Evolutionary conservation across 2,113 vertebrate species (phyloP), one percentile per base, ranked within the genome.

Genomic region (Pollimyrus isidori): DNA sequence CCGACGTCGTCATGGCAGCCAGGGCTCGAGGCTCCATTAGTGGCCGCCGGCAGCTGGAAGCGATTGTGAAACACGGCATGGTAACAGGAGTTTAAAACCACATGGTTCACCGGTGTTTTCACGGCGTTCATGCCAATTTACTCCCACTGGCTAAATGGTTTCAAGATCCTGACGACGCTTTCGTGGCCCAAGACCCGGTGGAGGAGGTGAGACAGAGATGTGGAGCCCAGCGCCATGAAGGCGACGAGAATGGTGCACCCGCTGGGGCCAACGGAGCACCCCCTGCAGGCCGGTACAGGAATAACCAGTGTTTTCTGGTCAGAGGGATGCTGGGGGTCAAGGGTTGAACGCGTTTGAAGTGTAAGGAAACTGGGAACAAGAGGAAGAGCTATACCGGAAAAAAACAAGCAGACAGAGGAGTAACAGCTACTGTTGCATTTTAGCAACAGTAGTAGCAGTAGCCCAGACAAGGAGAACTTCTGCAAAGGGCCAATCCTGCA

Each of bases 11-110:
- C 95, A 95, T 93, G 92, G 93, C 93, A 93, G 49, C 91, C 58
- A 91, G 92, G 93, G 94, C 93, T 92, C 92, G 89, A 95, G 94
- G 93, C 95, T 93, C 89, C 87, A 93, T 96, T 95, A 96, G 96
- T 92, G 92, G 94, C 96, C 91, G 92, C 93, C 93, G 95, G 95
- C 97, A 98, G 97, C 97, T 99, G 97, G 98, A 97, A 98, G 95
- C 96, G 95, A 98, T 98, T 97, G 95, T 93, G 95, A 94, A 96
- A 95, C 94, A 93, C 92, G 94, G 94, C 92, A 93, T 94, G 94
- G 95, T 93, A 94, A 96, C 96, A 94, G 95, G 95, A 95, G 96
- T 96, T 95, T 92, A 95, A 97, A 97, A 97, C 96, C 97, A 96
- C 97, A 97, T 95, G 93, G 96, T 95, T 96, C 95, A 94, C 93